A percentile compares a stretch with the other conserved stretches of the same genome.
phyloP scores from a whole-genome alignment of 2,888 invertebrate genomes.

The Chironomus tentans region DNA sequence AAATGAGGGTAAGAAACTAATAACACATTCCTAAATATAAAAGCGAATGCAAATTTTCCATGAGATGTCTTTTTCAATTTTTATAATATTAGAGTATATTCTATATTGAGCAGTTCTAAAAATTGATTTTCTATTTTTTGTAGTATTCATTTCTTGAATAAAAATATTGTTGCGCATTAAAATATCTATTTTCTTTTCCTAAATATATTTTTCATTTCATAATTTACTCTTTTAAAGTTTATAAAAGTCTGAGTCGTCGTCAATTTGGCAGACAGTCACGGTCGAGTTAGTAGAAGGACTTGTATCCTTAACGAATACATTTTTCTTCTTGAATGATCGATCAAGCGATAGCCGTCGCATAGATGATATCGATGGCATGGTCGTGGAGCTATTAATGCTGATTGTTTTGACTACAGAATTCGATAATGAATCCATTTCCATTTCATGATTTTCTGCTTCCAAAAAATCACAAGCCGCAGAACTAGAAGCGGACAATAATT shows the following conservation, averaged over 20 bases:
- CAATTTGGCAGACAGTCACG: conserved; percentile 10
- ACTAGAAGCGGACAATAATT: conserved; percentile 40
- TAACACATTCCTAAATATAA: not conserved
- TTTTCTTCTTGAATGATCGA: conserved; percentile 34
- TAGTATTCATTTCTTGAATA: not conserved
- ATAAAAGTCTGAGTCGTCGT: conserved; percentile 10
- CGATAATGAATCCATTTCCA: conserved; percentile 41
- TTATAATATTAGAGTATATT: not conserved
- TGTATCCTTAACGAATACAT: conserved; percentile 34
- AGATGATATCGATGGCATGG: conserved; percentile 10
- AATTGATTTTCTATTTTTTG: not conserved
- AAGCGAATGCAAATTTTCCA: not conserved
- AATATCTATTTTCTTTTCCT: not conserved
- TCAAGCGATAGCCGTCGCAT: conserved; percentile 24
- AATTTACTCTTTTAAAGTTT: not conserved
- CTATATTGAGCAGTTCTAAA: too few species aligned
- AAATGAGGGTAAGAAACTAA: not conserved
- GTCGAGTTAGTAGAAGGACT: conserved; percentile 46
- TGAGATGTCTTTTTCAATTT: not conserved
- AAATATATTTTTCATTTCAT: not conserved
- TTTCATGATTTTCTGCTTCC: conserved; percentile 38
- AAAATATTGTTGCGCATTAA: conserved; percentile 6
- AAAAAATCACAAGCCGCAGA: conserved; percentile 40
- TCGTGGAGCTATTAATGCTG: conserved; percentile 32
- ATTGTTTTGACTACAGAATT: conserved; percentile 40